A percentile compares a stretch with the other conserved stretches of the same genome.
phyloP scores from a whole-genome alignment of 2,797 vertebrate genomes.

The Rhinophrynus dorsalis region DNA sequence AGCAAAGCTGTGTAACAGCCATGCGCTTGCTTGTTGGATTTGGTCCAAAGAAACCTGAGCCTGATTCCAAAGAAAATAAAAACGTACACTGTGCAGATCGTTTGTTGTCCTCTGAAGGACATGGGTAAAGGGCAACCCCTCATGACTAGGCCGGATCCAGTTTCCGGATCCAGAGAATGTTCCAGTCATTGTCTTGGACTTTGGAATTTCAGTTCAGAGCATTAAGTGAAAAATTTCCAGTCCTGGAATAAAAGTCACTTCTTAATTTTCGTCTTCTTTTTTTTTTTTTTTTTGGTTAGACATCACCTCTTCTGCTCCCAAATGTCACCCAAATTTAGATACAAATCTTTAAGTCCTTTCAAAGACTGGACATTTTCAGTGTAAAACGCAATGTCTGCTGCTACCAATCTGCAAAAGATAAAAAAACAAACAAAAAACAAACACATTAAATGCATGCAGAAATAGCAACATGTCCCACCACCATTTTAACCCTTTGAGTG shows the following conservation, averaged over 20 bases:
- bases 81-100: slow-evolving; percentile 64
- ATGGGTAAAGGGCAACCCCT: slow-evolving; percentile 54
- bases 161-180: slow-evolving; percentile 51
- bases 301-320: slow-evolving; percentile 99
- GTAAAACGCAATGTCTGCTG: slow-evolving; percentile 96
- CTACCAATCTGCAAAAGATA: slow-evolving; percentile 79
- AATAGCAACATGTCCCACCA: no score
- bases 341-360: slow-evolving; percentile 85
- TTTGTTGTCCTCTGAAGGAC: slow-evolving; percentile 59
- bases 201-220: slow-evolving; percentile 47
- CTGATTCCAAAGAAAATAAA: slow-evolving; percentile 74
- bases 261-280: slow-evolving; percentile 25
- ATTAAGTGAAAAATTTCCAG: slow-evolving; percentile 34
- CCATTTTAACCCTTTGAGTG: not conserved
- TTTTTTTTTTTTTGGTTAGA: slow-evolving; percentile 53
- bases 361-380: slow-evolving; percentile 91
- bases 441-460: no score
- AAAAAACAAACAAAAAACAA: not conserved
- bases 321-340: slow-evolving; percentile 93
- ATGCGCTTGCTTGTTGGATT: slow-evolving; percentile 78
- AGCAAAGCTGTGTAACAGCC: slow-evolving; percentile 80
- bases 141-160: slow-evolving; percentile 53
- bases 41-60: slow-evolving; percentile 84
- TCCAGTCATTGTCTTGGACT: slow-evolving; percentile 36
- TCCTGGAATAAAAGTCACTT: not conserved